Evolutionary conservation across 1,140 invertebrate genomes (phyloP), one percentile per base, ranked within the genome.

Genomic region (Drosophila kurseongensis): DNA sequence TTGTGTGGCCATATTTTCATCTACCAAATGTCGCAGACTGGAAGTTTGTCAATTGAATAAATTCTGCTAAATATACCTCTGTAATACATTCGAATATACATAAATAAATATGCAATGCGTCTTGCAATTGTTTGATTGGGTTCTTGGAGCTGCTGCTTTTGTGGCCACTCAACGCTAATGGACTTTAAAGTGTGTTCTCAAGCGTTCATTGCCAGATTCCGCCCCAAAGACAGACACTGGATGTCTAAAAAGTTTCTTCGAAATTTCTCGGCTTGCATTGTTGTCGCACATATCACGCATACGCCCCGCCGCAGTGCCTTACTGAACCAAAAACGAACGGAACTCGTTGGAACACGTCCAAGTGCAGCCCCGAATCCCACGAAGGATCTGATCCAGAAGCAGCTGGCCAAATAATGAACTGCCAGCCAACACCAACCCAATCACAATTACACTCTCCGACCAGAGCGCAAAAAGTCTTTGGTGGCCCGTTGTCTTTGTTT

Each of bases 141-240:
- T 47, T 54, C 38, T 38, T 38, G 18, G 13, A 36, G 38, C 62
- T 41, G 54, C 60, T 38, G 44, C 56, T 57, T 74, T 50, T 75
- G 67, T 45, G 71, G 73, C 73, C 66, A 89, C 84, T 86, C 59
- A 78, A 73, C 83, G 69, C 84, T 89, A 89, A 89, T 89, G 84
- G 84, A 89, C 84, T 89, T 89, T 89, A 89, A 89, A 89, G 84
- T 84, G 80, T 89, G 77, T 89, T 84, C 66, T 89, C 73, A 62
- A 78, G 80, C 77, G 69, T 78, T 73, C 66, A 74, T 42, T 80
- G 75, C 65, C 79, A 71, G 59, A 69, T 45, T 69, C 61, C 56
- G 54, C 23, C 44, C 56, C 63, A 41, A 27, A 57, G 27, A 47
- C 40, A 41, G 52, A 62, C 57, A 75, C 51, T 65, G 72, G 47